phyloP scores from a whole-genome alignment of 2,113 vertebrate genomes.

The Nothoprocta pentlandii region DNA sequence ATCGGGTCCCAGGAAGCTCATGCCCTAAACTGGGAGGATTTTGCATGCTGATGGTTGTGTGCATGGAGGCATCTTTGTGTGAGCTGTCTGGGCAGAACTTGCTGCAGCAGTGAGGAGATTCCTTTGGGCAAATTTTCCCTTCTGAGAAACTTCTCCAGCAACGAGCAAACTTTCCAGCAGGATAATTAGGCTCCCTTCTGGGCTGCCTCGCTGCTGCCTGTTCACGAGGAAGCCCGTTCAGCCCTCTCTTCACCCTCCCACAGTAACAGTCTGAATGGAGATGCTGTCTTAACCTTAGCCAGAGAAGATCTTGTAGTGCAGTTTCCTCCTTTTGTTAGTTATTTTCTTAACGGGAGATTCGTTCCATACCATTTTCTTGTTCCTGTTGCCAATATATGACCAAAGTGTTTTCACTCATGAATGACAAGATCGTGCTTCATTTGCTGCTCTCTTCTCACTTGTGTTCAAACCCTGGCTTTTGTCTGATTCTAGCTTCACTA shows the following conservation, averaged over 20 bases:
- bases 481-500: background rate
- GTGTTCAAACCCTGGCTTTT: background rate
- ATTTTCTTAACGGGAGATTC: background rate
- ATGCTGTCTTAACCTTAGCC: background rate
- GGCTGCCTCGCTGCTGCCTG: background rate
- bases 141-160: background rate
- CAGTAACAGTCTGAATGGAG: background rate
- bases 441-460: background rate
- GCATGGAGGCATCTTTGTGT: background rate
- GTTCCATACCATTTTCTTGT: background rate
- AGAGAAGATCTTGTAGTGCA: background rate
- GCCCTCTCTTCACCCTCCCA: background rate
- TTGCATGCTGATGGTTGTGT: background rate
- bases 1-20: background rate
- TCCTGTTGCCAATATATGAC: background rate
- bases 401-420: background rate
- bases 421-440: background rate
- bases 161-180: fast-evolving
- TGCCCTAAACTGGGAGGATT: background rate
- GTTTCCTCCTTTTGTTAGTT: background rate
- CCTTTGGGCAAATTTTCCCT: background rate
- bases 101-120: background rate
- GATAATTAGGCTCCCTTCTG: background rate
- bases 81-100: fast-evolving
- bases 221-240: fast-evolving